A percentile compares a stretch with the other conserved stretches of the same genome.
Evolutionary conservation across 2,888 invertebrate genomes (phyloP).

Genomic region (Schizotus pectinicornis): DNA sequence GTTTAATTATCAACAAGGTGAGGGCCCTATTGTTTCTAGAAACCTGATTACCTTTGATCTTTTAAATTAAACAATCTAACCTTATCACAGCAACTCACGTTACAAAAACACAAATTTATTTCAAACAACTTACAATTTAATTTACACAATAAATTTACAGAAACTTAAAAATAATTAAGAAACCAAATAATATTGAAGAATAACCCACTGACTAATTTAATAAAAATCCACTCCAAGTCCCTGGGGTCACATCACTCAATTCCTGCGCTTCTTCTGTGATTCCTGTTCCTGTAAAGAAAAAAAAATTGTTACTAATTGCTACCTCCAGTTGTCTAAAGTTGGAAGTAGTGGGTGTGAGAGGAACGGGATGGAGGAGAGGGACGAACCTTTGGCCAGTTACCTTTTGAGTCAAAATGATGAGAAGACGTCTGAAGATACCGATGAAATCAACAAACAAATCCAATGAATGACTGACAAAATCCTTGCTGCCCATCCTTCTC

Average conservation of each 20-base stretch:
- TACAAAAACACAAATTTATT: constrained; percentile 9
- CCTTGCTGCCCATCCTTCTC: constrained; percentile 86
- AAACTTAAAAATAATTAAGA: constrained; percentile 10
- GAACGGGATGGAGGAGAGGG: constrained; percentile 28
- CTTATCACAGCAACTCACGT: too few species aligned
- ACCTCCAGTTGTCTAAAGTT: background rate
- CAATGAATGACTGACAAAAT: constrained; percentile 90
- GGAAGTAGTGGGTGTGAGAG: too few species aligned
- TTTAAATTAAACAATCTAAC: background rate
- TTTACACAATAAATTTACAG: constrained; percentile 22
- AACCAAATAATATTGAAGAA: constrained; percentile 15
- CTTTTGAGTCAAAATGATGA: constrained; percentile 90
- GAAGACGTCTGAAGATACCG: constrained; percentile 89
- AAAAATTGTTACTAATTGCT: constrained; percentile 19
- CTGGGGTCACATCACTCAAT: constrained; percentile 38
- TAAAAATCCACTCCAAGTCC: constrained; percentile 7
- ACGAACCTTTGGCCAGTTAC: constrained; percentile 60
- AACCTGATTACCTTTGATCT: background rate
- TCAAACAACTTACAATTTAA: constrained; percentile 8
- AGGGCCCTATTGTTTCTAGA: too few species aligned
- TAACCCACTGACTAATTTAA: constrained; percentile 25
- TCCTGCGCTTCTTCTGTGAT: constrained; percentile 53
- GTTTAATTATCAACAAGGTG: too few species aligned
- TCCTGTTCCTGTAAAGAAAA: constrained; percentile 54
- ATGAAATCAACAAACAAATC: constrained; percentile 95